These are phyloP conservation scores for Lymantria dispar DNA, from an alignment of 2,888 invertebrate species.

Conservation along the genomic window DNA sequence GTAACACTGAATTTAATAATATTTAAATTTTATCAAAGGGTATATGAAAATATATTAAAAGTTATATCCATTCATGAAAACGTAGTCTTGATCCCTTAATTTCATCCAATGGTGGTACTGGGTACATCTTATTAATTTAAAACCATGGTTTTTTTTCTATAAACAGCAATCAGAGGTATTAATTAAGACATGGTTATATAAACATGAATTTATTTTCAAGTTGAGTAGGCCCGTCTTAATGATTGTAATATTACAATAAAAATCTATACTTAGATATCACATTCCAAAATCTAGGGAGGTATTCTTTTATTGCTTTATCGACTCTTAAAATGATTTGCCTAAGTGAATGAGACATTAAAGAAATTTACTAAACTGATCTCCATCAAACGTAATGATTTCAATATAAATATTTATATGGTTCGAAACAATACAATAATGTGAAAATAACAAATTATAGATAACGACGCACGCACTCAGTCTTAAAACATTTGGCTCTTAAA, in stretches of 20 bases:
- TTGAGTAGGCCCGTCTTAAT: conserved; percentile 54
- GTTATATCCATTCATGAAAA: no score
- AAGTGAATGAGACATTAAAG: background rate
- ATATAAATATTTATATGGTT: conserved; percentile 9
- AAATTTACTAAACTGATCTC: conserved; percentile 13
- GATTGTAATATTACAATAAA: conserved; percentile 40
- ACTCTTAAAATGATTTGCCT: conserved; percentile 8
- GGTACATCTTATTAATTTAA: no score
- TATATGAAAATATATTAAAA: no score
- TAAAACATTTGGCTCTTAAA: conserved; percentile 78
- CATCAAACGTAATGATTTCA: conserved; percentile 9
- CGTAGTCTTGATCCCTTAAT: no score
- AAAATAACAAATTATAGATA: conserved; percentile 38
- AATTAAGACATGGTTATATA: conserved; percentile 55
- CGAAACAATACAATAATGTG: conserved; percentile 17
- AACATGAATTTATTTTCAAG: conserved; percentile 68
- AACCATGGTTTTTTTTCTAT: no score
- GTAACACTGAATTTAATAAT: no score
- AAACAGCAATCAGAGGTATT: conserved; percentile 18
- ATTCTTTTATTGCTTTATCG: conserved; percentile 25
- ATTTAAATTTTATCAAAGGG: no score
- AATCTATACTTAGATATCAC: conserved; percentile 28
- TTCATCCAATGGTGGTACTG: no score
- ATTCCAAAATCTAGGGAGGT: conserved; percentile 22
- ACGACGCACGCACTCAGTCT: conserved; percentile 75